Conservation (phyloP, 2,888 invertebrate species). For the Falcaria lacertinaria region DNA sequence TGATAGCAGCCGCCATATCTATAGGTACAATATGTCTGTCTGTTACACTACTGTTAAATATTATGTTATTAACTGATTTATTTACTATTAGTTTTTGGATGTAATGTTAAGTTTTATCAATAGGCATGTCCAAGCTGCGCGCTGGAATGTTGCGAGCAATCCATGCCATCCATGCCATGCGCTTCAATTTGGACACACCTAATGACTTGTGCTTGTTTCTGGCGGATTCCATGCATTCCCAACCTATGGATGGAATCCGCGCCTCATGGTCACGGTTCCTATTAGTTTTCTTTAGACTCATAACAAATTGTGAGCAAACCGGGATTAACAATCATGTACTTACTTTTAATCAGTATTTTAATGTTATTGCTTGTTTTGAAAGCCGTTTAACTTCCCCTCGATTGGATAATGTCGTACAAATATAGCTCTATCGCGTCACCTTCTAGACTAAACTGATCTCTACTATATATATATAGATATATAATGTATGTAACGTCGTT, state of each 20-base stretch:
- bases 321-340: too few relatives aligned
- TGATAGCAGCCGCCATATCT: slow-evolving; percentile 44
- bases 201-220: neutral
- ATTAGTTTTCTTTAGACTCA: too few relatives aligned
- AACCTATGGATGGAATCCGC: slow-evolving; percentile 45
- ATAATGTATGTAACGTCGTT: slow-evolving; percentile 21
- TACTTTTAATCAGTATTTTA: too few relatives aligned
- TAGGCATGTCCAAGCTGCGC: neutral
- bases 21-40: slow-evolving; percentile 32
- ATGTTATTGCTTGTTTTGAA: too few relatives aligned
- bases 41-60: too few relatives aligned
- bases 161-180: too few relatives aligned
- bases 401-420: slow-evolving; percentile 50
- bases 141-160: too few relatives aligned
- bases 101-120: slow-evolving; percentile 9
- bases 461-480: too few relatives aligned
- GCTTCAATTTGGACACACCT: neutral
- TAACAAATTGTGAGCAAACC: slow-evolving; percentile 10
- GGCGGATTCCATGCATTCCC: slow-evolving; percentile 38
- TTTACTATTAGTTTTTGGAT: too few relatives aligned
- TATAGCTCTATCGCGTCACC: slow-evolving; percentile 60
- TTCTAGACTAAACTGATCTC: slow-evolving; percentile 51
- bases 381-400: neutral
- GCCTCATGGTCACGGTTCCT: slow-evolving; percentile 42
- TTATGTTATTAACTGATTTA: too few relatives aligned